A percentile compares a stretch with the other conserved stretches of the same genome.
Evolutionary conservation across 1,140 invertebrate species (phyloP).

Genomic region (Diprion similis): DNA sequence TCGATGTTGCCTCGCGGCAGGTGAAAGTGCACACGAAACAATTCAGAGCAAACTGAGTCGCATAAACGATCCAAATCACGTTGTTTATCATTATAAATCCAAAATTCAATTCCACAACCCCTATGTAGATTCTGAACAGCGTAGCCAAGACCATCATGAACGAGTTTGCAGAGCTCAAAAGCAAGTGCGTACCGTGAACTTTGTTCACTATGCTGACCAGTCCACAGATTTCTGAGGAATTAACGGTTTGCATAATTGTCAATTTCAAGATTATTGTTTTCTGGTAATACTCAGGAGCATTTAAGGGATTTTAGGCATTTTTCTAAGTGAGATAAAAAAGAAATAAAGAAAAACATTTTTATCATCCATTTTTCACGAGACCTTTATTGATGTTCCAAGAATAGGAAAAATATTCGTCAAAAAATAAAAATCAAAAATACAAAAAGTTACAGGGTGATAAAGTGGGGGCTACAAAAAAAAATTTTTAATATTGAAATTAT

Average conservation of each 20-base stretch:
- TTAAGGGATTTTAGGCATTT: too few species aligned
- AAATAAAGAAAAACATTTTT: too few species aligned
- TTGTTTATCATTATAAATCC: constrained; percentile 46
- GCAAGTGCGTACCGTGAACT: constrained; percentile 37
- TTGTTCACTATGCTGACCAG: constrained; percentile 37
- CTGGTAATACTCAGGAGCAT: too few species aligned
- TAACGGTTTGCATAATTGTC: neutral
- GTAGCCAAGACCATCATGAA: constrained; percentile 46
- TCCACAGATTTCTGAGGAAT: constrained; percentile 34
- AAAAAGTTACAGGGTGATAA: too few species aligned
- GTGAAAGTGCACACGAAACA: constrained; percentile 39
- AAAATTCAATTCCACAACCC: constrained; percentile 39
- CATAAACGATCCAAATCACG: constrained; percentile 45
- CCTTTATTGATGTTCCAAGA: too few species aligned
- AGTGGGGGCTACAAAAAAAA: too few species aligned
- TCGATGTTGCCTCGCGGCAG: constrained; percentile 34
- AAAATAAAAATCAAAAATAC: too few species aligned
- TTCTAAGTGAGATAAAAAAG: too few species aligned
- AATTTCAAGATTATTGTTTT: neutral
- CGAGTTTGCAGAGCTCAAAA: constrained; percentile 42
- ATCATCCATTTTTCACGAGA: too few species aligned
- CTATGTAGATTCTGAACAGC: constrained; percentile 47
- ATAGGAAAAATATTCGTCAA: too few species aligned
- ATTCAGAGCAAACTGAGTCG: constrained; percentile 33
- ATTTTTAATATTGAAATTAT: too few species aligned